phyloP scores from a whole-genome alignment of 1,140 invertebrate genomes.

The Ridgeia piscesae region DNA sequence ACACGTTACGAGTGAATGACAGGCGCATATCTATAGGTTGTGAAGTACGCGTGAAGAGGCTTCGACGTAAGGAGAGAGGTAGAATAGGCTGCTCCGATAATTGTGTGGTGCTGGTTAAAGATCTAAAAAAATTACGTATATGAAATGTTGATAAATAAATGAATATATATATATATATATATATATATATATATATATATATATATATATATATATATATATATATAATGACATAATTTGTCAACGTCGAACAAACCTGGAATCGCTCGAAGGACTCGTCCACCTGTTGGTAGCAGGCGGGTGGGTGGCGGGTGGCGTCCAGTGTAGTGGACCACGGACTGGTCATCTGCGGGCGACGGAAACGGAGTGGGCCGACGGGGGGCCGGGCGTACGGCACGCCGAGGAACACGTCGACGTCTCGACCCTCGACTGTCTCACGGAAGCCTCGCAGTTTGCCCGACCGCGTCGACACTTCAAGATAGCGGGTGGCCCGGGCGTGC shows the following conservation, averaged over 20 bases:
- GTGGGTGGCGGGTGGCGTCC: conserved; percentile 64
- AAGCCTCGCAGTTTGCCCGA: conserved; percentile 75
- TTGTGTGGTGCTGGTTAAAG: no score
- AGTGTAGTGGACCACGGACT: conserved; percentile 30
- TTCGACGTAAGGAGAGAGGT: no score
- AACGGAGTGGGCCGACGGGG: conserved; percentile 80
- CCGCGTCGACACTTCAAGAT: conserved; percentile 66
- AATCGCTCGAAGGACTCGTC: conserved; percentile 87
- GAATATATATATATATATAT: no score
- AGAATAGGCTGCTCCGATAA: no score
- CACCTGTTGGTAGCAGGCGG: conserved; percentile 86
- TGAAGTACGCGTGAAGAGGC: no score
- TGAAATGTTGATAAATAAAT: no score
- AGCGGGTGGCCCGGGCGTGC: neutral
- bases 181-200: no score
- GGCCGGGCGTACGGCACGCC: conserved; percentile 90
- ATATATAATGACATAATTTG: no score
- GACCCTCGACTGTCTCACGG: conserved; percentile 65
- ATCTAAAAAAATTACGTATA: no score
- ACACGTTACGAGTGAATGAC: neutral
- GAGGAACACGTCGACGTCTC: conserved; percentile 83
- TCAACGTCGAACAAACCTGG: conserved; percentile 79
- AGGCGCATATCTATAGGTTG: neutral
- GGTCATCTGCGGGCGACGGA: conserved; percentile 78
- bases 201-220: no score